Evolutionary conservation across 2,888 invertebrate genomes (phyloP).

Genomic region (Drosophila pegasa): DNA sequence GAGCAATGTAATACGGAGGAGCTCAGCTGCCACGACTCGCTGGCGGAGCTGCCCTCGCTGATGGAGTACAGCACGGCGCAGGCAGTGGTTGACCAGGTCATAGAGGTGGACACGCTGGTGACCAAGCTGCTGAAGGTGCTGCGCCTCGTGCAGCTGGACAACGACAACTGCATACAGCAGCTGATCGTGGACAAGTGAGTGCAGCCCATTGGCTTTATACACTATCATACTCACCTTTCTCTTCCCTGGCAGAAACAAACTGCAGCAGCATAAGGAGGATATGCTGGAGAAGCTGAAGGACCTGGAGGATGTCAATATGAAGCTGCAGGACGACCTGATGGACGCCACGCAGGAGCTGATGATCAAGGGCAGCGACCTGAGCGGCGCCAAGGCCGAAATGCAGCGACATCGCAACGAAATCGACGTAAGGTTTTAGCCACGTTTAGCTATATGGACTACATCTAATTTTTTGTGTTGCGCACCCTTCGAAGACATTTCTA

Average conservation of each 20-base stretch:
- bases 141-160: slow-evolving; percentile 90
- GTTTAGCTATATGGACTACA: slow-evolving; percentile 21
- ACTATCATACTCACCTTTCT: neutral
- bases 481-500: slow-evolving; percentile 77
- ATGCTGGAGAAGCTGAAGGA: slow-evolving; percentile 86
- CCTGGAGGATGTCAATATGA: slow-evolving; percentile 86
- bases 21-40: slow-evolving; percentile 85
- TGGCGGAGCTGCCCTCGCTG: slow-evolving; percentile 85
- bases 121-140: slow-evolving; percentile 90
- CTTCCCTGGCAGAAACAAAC: slow-evolving; percentile 80
- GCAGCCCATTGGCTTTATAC: no score
- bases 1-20: slow-evolving; percentile 84
- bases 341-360: slow-evolving; percentile 86
- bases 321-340: slow-evolving; percentile 86
- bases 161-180: slow-evolving; percentile 88
- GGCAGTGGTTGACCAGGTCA: slow-evolving; percentile 90
- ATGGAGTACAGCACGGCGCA: slow-evolving; percentile 87
- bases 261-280: slow-evolving; percentile 85
- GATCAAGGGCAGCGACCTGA: slow-evolving; percentile 86
- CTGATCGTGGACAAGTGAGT: slow-evolving; percentile 88
- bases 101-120: slow-evolving; percentile 90
- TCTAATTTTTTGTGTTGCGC: slow-evolving; percentile 51
- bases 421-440: slow-evolving; percentile 85
- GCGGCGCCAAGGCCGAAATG: slow-evolving; percentile 86
- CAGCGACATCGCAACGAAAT: slow-evolving; percentile 87